These are phyloP conservation scores for Scophthalmus maximus DNA, from an alignment of 2,113 vertebrate genomes.

Conservation along the genomic window DNA sequence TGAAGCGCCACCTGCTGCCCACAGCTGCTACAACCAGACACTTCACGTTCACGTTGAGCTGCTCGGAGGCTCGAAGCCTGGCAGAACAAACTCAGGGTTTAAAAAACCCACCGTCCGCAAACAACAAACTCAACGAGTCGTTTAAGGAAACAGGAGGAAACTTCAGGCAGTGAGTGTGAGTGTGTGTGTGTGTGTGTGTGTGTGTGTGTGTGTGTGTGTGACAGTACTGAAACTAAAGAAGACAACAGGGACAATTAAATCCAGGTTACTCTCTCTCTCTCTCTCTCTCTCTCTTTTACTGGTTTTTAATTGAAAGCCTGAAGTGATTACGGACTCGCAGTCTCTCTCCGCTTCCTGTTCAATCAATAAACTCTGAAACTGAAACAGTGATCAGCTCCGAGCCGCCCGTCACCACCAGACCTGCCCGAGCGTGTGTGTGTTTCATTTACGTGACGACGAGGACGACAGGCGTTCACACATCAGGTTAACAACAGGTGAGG, in stretches of 20 bases:
- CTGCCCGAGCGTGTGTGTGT: too few species aligned
- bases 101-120: too few species aligned
- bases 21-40: too few species aligned
- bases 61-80: too few species aligned
- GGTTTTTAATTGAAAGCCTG: constrained; percentile 53
- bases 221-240: constrained; percentile 30
- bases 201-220: too few species aligned
- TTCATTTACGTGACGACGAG: constrained; percentile 34
- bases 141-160: neutral
- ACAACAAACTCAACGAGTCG: too few species aligned
- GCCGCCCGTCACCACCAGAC: constrained; percentile 18
- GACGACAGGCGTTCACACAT: constrained; percentile 51
- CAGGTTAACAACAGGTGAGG: constrained; percentile 60
- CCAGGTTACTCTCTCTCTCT: constrained; percentile 35
- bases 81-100: too few species aligned
- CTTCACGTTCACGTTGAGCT: too few species aligned
- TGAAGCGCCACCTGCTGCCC: too few species aligned
- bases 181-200: too few species aligned
- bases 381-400: constrained; percentile 48
- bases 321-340: constrained; percentile 48
- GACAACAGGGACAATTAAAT: constrained; percentile 42
- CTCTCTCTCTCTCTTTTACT: constrained; percentile 26
- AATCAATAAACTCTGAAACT: constrained; percentile 55
- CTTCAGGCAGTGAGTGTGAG: too few species aligned
- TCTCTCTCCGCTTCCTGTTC: constrained; percentile 41